Evolutionary conservation across 1,140 invertebrate species (phyloP).

Genomic region (Tetragonula clypearis): DNA sequence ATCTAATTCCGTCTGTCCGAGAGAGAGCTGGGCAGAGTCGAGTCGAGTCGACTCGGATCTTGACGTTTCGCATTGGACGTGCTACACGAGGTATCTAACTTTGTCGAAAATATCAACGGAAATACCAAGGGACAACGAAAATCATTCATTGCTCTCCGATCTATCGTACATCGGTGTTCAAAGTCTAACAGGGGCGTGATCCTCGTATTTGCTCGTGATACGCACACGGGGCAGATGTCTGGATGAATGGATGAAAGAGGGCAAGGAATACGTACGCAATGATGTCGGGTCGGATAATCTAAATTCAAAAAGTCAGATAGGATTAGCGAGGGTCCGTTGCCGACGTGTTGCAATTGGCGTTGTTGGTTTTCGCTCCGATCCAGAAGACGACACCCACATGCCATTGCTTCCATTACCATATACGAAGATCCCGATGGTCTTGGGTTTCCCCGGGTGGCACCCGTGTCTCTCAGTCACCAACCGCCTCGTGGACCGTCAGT

Average conservation of each 20-base stretch:
- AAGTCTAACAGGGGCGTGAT: background rate
- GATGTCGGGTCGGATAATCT: background rate
- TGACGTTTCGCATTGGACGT: background rate
- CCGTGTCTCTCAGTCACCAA: constrained; percentile 70
- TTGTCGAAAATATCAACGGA: background rate
- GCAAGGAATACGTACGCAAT: background rate
- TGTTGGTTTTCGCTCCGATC: constrained; percentile 50
- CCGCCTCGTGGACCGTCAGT: constrained; percentile 70
- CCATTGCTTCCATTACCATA: constrained; percentile 75
- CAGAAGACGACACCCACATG: constrained; percentile 75
- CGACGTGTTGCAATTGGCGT: constrained; percentile 54
- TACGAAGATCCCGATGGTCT: constrained; percentile 73
- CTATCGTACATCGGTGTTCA: background rate
- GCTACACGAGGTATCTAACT: background rate
- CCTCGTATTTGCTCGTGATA: background rate
- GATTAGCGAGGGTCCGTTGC: background rate
- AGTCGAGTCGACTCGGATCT: background rate
- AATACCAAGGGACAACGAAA: background rate
- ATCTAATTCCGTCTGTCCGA: constrained; percentile 69
- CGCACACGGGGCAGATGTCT: background rate
- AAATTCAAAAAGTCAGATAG: background rate
- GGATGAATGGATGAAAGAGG: background rate
- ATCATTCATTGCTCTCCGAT: background rate
- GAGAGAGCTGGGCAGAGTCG: constrained; percentile 27
- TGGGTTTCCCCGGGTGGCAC: constrained; percentile 64